A percentile compares a stretch with the other conserved stretches of the same genome.
Evolutionary conservation across 2,888 invertebrate genomes (phyloP).

Genomic region (Agriopis marginaria): DNA sequence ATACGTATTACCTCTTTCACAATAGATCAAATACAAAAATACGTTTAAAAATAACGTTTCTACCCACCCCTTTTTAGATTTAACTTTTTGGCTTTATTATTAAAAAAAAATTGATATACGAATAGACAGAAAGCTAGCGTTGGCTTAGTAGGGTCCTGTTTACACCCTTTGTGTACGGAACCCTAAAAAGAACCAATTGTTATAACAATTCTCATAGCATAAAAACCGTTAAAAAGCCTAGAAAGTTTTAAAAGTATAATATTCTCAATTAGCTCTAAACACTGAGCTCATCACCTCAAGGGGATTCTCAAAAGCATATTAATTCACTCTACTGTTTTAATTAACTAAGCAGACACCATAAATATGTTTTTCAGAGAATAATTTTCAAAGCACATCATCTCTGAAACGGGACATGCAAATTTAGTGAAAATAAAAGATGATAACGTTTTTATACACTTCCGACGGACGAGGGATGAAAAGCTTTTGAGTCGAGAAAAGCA

Average conservation of each 20-base stretch:
- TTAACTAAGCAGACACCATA: slow-evolving; percentile 73
- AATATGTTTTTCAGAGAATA: slow-evolving; percentile 76
- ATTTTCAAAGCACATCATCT: slow-evolving; percentile 81
- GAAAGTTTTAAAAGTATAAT: slow-evolving; percentile 22
- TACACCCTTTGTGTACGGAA: no score
- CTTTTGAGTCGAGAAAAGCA: slow-evolving; percentile 37
- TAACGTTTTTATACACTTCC: slow-evolving; percentile 81
- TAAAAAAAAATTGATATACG: no score
- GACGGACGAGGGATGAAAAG: slow-evolving; percentile 61
- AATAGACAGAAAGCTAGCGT: no score
- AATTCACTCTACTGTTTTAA: slow-evolving; percentile 61
- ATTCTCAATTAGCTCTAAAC: slow-evolving; percentile 16
- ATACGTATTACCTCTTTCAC: no score
- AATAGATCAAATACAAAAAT: no score
- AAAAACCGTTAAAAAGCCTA: slow-evolving; percentile 5
- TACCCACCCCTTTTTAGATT: no score
- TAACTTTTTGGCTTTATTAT: no score
- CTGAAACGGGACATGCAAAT: slow-evolving; percentile 84
- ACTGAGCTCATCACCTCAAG: slow-evolving; percentile 27
- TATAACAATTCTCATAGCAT: no score
- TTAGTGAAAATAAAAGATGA: slow-evolving; percentile 81
- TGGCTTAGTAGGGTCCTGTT: no score
- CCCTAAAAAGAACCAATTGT: no score
- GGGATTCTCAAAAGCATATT: slow-evolving; percentile 42
- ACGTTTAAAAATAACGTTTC: no score